Base-by-base conservation (phyloP, 2,113 vertebrate genomes). In the Hippocampus mohnikei region DNA sequence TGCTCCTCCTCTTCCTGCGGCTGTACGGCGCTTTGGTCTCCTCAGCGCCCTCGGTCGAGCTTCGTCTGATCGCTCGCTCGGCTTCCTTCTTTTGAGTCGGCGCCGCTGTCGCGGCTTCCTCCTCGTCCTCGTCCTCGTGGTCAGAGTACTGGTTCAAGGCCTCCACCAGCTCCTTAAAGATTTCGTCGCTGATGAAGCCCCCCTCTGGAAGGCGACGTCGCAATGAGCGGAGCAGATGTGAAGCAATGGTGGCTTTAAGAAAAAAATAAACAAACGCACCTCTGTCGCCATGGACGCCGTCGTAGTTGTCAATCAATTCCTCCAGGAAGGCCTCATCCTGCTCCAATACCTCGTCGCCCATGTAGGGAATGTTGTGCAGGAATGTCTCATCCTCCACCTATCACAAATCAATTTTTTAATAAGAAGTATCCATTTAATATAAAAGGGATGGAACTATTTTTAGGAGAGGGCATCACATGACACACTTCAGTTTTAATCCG, bases 381-480 rank as follows among this genome's bases (percentile, higher is more conserved):
- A 98, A 95, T 0, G 96, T 99, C 84, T 99, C 97, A 80, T 99
- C 97, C 81, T 99, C 97, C 81, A 99, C 97, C 97, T 99, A 12
- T 23, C 46, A 74, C 27, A 40, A 9, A 76, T 48, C 50, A 67
- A 33, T 40, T 1, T 1, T 37, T 10, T 7, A 12, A 52, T 2
- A 55, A 55, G 12, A 37, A 46, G 56, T 27, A 5, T 58, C 56
- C 16, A 25, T 58, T 11, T 1, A 0, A 63, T 4, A 44, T 8
- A 41, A 55, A 27, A 58, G 13, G 56, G 25, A 58, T 15, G 27
- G 15, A 16, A 18, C 58, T 65, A 27, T 23, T 46, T 65, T 12
- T 44, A 44, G 40, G 40, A 23, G 2, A 6, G 7, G 18, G 58
- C 12, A 42, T 64, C 40, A 64, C 9, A 6, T 15, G 61, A 42